These are phyloP conservation scores for Lordiphosa clarofinis DNA, from an alignment of 1,140 invertebrate genomes.

Conservation along the genomic window DNA sequence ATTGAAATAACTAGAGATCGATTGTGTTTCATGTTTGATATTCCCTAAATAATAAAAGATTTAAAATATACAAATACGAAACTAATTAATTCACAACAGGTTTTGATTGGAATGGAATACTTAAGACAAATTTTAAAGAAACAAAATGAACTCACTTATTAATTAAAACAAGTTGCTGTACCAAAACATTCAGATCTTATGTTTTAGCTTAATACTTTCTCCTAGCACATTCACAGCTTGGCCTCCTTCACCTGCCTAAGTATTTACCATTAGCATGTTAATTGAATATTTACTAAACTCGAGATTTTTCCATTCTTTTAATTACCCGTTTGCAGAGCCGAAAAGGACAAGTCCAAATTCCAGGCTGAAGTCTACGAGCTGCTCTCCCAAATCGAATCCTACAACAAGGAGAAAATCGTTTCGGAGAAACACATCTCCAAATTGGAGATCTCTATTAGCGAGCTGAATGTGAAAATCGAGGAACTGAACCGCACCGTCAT, in stretches of 20 bases:
- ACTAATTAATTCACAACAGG: too few relatives aligned
- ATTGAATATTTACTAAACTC: conserved; percentile 24
- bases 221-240: conserved; percentile 22
- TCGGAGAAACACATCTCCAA: conserved; percentile 93
- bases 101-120: too few relatives aligned
- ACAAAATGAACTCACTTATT: too few relatives aligned
- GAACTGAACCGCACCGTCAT: conserved; percentile 96
- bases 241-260: conserved; percentile 54
- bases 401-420: conserved; percentile 94
- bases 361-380: conserved; percentile 98
- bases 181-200: too few relatives aligned
- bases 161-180: neutral
- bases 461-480: conserved; percentile 95
- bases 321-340: conserved; percentile 85
- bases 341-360: conserved; percentile 98
- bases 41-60: too few relatives aligned
- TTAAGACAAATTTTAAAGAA: too few relatives aligned
- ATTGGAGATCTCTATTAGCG: conserved; percentile 92
- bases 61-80: too few relatives aligned
- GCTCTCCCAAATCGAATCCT: conserved; percentile 93
- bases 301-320: conserved; percentile 43
- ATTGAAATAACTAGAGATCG: too few relatives aligned
- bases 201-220: conserved; percentile 3
- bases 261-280: conserved; percentile 23
- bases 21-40: too few relatives aligned